Percentiles rank a stretch among this genome's conserved stretches.
These are phyloP conservation scores for Palaemon carinicauda DNA, from an alignment of 1,140 invertebrate genomes.

Conservation along the genomic window DNA sequence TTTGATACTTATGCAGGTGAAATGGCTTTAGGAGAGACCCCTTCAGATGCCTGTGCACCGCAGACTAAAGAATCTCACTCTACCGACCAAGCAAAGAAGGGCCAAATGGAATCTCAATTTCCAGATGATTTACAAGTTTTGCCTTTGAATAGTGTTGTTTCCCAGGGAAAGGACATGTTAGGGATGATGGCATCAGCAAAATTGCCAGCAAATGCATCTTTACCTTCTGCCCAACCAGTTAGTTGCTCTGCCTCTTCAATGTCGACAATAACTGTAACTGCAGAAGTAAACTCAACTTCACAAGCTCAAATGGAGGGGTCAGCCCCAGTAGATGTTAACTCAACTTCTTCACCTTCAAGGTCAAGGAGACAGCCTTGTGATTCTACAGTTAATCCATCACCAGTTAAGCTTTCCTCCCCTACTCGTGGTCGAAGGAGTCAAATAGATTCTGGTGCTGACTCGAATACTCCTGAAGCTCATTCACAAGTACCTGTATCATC, in stretches of 20 bases:
- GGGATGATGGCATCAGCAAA: not conserved
- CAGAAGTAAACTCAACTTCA: not conserved
- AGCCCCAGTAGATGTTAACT: not conserved
- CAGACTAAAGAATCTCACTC: not conserved
- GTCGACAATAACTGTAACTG: not conserved
- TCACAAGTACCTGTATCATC: not conserved
- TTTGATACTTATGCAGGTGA: not conserved
- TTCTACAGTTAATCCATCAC: not conserved
- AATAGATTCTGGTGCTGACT: not conserved
- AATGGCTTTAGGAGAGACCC: not conserved
- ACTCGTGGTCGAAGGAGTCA: not conserved
- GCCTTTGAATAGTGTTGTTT: too few relatives aligned
- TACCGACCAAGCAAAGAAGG: too few relatives aligned
- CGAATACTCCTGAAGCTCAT: not conserved
- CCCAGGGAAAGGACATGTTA: too few relatives aligned
- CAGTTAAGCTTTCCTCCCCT: not conserved
- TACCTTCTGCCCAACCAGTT: conserved; percentile 1
- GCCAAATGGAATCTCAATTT: too few relatives aligned
- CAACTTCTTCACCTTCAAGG: conserved; percentile 17
- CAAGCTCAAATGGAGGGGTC: not conserved
- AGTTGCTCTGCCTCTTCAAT: not conserved
- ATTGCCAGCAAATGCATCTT: not conserved
- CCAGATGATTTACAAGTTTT: too few relatives aligned
- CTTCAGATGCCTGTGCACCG: not conserved
- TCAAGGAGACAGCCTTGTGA: conserved; percentile 14